Evolutionary conservation across 2,113 vertebrate species (phyloP), one percentile per base, ranked within the genome.

Genomic region (Trematomus loennbergii): DNA sequence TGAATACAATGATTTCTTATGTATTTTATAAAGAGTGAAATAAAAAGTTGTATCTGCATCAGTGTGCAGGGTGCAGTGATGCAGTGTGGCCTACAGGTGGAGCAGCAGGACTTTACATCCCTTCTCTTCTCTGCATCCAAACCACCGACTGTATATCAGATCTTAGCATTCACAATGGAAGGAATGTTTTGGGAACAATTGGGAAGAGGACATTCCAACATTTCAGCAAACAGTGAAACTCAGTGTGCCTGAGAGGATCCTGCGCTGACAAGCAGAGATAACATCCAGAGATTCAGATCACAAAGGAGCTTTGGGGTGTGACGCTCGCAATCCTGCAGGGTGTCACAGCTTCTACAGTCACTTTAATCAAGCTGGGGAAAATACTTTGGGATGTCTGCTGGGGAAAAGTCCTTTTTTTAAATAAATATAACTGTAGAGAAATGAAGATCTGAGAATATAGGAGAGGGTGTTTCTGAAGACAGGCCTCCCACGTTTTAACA

Each of bases 11-110:
- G 36, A 40, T 40, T 40, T 7, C 5, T 40, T 7, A 7, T 40
- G 5, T 40, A 40, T 40, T 40, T 40, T 40, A 40, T 40, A 40
- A 40, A 40, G 36, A 40, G 36, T 40, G 36, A 8, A 40, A 40
- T 40, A 8, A 40, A 40, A 40, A 40, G 36, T 5, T 40, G 36
- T 40, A 8, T 40, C 6, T 40, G 36, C 36, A 8, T 40, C 36
- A 40, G 36, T 8, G 36, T 40, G 36, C 36, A 40, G 36, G 9
- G 5, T 58, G 73, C 46, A 4, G 1, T 72, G 36, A 36, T 67
- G 18, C 15, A 0, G 6, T 4, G 12, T 0, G 3, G 16, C 69
- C 83, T 67, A 48, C 29, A 78, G 83, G 57, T 53, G 83, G 87
- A 57, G 81, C 73, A 10, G 54, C 29, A 55, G 80, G 1, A 10